phyloP scores from a whole-genome alignment of 2,113 vertebrate genomes.

The Calonectris borealis region DNA sequence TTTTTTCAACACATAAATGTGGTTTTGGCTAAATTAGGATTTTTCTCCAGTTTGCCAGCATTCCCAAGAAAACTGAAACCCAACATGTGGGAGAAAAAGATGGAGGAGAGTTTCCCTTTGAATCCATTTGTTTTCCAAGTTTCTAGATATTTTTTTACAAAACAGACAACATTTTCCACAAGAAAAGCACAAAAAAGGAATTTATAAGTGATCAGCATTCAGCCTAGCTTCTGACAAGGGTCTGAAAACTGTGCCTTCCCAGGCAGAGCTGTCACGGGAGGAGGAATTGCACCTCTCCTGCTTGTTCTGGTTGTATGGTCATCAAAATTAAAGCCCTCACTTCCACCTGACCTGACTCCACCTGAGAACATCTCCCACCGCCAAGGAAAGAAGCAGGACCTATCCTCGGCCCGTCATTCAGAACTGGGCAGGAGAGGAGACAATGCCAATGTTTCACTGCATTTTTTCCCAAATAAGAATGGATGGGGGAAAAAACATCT shows the following conservation, averaged over 20 bases:
- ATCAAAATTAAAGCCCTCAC: not conserved
- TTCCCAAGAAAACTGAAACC: not conserved
- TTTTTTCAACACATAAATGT: not conserved
- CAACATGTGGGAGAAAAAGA: not conserved
- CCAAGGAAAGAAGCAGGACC: not conserved
- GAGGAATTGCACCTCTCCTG: not conserved
- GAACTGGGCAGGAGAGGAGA: not conserved
- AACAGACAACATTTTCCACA: not conserved
- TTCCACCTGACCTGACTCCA: not conserved
- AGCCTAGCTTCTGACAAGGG: not conserved
- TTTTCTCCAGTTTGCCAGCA: not conserved
- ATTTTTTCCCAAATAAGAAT: not conserved
- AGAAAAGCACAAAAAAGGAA: not conserved
- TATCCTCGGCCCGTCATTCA: not conserved
- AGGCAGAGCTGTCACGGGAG: not conserved
- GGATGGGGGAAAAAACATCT: fast-evolving
- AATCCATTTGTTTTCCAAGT: not conserved
- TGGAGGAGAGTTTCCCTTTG: not conserved
- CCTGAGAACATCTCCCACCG: not conserved
- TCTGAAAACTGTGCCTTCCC: not conserved
- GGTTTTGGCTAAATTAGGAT: not conserved
- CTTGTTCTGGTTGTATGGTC: not conserved
- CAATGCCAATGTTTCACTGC: not conserved
- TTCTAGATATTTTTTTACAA: not conserved
- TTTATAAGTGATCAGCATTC: not conserved